Percentiles rank a stretch among this genome's conserved stretches.
phyloP scores from a whole-genome alignment of 2,888 invertebrate genomes.

The Mythimna albipuncta region DNA sequence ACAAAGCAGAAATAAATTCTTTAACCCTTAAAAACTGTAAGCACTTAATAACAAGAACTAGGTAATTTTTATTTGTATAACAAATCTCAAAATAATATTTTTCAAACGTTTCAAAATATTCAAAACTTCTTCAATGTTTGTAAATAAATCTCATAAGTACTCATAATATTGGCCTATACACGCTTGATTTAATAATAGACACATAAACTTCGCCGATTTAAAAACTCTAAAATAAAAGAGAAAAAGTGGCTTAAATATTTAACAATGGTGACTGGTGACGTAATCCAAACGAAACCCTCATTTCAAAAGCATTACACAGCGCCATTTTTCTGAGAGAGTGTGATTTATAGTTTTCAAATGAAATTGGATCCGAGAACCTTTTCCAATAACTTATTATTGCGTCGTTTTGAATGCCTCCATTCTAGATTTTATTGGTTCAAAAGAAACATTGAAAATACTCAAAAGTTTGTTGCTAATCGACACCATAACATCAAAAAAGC shows the following conservation, averaged over 20 bases:
- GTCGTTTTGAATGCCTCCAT: background rate
- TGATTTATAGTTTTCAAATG: conserved; percentile 19
- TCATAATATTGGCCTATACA: background rate
- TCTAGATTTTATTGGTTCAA: background rate
- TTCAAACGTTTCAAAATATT: background rate
- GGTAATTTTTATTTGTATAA: background rate
- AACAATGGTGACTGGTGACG: conserved; percentile 26
- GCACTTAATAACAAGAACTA: background rate
- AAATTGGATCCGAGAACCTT: conserved; percentile 22
- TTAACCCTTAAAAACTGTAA: no score
- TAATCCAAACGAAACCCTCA: conserved; percentile 14
- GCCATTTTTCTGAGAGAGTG: conserved; percentile 9
- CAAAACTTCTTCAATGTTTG: background rate
- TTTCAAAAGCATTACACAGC: conserved; percentile 9
- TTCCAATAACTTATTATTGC: conserved; percentile 2
- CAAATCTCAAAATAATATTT: background rate
- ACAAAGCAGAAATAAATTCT: no score
- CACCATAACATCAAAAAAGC: conserved; percentile 28
- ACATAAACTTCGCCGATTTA: conserved; percentile 10
- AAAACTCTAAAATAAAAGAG: conserved; percentile 20
- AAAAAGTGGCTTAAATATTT: conserved; percentile 5
- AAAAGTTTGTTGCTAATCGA: conserved; percentile 46
- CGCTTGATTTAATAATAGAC: conserved; percentile 23
- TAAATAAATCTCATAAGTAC: conserved; percentile 5
- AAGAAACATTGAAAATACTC: background rate